Evolutionary conservation across 2,888 invertebrate genomes (phyloP), one percentile per base, ranked within the genome.

Genomic region (Caradrina clavipalpis): DNA sequence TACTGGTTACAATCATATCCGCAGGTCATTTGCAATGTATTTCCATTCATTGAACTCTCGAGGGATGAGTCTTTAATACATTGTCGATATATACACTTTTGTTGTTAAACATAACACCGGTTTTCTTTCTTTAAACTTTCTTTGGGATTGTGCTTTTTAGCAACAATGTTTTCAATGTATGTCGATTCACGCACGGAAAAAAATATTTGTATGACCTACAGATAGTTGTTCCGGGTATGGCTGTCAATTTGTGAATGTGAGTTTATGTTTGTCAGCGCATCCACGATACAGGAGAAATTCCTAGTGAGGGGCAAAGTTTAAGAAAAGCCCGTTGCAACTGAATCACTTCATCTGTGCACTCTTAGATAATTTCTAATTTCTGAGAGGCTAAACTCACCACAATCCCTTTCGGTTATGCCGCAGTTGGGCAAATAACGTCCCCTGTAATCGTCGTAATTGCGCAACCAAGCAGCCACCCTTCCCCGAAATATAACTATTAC

Each of bases 401-500:
- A 82, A 84, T 81, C 80, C 77, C 76, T 75, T 80, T 80, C 62
- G 77, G 73, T 82, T 82, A 78, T 73, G 69, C 81, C 78, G 80
- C 81, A 84, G 80, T 83, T 81, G 84, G 74, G 82, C 81, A 87
- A 86, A 87, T 87, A 87, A 86, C 83, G 80, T 87, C 86, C 87
- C 86, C 83, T 73, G 84, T 86, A 81, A 83, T 84, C 84, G 86
- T 78, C 80, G 85, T 91, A 92, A 93, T 93, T 91, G 90, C 89
- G 89, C 89, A 89, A 89, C 91, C 89, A 87, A 88, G 86, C 90
- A 86, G 83, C 86, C 84, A 82, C 92, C 92, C 92, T 89, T 90
- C 84, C 87, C 84, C 87, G 87, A 91, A 92, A 92, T 93, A 94
- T 93, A 94, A 93, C 94, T 93, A 95, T 94, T 94, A 93, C 91